Evolutionary conservation across 1,140 invertebrate genomes (phyloP), one percentile per base, ranked within the genome.

Genomic region (Polypedilum vanderplanki): DNA sequence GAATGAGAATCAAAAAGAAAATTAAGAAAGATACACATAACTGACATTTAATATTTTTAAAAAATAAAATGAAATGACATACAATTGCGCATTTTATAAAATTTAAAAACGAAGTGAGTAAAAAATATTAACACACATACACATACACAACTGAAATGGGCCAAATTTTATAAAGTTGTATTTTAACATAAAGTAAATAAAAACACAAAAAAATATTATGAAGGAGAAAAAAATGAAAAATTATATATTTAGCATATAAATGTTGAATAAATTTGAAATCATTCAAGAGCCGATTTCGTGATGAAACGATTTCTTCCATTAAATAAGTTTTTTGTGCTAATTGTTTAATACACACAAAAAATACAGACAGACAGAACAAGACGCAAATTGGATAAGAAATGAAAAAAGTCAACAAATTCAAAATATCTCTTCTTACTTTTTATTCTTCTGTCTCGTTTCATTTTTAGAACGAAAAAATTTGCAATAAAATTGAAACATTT

Each of bases 151-250:
- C 65, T 70, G 20, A 70, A 70, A 70, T 70, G 65, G 65, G 65
- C 65, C 65, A 70, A 70, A 70, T 70, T 70, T 70, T 70, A 70
- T 70, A 70, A 70, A 70, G 20, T 20, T 70, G 20, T 70, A 70
- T 70, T 70, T 70, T 20, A 70, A 70, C 17, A 18, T 18, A 20
- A 20, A 67, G 17, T 8, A 67, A 67, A 67, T n/a, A 18, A 67
- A 67, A 70, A 70, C 24, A 70, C 18, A 18, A 70, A 70, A 70
- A 57, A 46, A 57, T 12, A 57, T 57, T 12, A 12, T 57, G 15
- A 15, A 15, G 1, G 1, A 15, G n/a, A 57, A 15, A 57, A 57
- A 57, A 15, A 12, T n/a, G n/a, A 57, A 46, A 46, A 57, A 57
- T 57, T 57, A 57, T 57, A 57, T 57, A 57, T 57, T 57, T 57